Evolutionary conservation across 2,797 vertebrate species (phyloP).

Genomic region (Cuculus canorus): DNA sequence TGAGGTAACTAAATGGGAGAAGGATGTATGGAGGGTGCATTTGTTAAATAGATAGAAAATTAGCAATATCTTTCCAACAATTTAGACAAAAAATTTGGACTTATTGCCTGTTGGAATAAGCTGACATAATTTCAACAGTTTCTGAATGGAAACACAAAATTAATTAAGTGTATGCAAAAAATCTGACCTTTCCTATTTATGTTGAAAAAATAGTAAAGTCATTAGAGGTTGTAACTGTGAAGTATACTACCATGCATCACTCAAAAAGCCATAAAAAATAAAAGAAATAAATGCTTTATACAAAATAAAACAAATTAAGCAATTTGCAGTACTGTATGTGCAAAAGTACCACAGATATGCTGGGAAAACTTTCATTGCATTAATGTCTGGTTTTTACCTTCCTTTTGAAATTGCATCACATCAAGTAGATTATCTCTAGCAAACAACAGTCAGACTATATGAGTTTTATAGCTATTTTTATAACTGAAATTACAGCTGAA

Average conservation of each 20-base stretch:
- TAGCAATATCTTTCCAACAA: not conserved
- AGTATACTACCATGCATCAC: not conserved
- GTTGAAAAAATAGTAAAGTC: not conserved
- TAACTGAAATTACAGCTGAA: not conserved
- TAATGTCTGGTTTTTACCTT: not conserved
- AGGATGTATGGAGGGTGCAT: not conserved
- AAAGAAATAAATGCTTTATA: not conserved
- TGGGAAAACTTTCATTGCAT: not conserved
- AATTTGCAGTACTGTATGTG: not conserved
- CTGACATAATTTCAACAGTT: not conserved
- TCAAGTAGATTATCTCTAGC: not conserved
- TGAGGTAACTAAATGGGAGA: not conserved
- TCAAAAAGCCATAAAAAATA: not conserved
- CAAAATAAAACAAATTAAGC: not conserved
- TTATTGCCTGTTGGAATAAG: not conserved
- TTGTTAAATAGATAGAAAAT: not conserved
- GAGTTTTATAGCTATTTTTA: not conserved
- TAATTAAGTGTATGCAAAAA: not conserved
- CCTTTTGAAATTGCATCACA: not conserved
- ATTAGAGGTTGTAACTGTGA: not conserved
- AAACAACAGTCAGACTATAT: not conserved
- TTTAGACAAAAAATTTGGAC: not conserved
- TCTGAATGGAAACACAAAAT: not conserved
- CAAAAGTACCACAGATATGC: not conserved
- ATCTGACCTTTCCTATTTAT: not conserved